phyloP scores from a whole-genome alignment of 2,113 vertebrate genomes.

The Paraplagusia blochii region DNA sequence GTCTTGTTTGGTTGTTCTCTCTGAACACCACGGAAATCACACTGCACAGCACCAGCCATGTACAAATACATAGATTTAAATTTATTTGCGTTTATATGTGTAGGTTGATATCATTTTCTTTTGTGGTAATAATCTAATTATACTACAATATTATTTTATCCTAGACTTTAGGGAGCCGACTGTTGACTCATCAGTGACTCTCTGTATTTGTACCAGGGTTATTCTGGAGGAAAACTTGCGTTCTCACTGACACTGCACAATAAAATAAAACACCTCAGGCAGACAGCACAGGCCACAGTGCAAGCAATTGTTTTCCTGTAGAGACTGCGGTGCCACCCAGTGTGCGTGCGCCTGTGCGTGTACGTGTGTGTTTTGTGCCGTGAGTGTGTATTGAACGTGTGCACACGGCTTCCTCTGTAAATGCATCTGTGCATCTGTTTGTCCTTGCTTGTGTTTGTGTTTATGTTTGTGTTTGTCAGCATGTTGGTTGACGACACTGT shows the following conservation, averaged over 20 bases:
- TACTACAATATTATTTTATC: background rate
- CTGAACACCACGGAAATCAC: too few species aligned
- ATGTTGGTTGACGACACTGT: constrained; percentile 72
- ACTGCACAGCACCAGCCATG: too few species aligned
- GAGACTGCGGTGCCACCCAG: background rate
- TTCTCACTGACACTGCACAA: constrained; percentile 29
- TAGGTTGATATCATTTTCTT: too few species aligned
- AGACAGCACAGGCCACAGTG: constrained; percentile 30
- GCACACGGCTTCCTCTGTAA: constrained; percentile 37
- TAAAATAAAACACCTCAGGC: constrained; percentile 36
- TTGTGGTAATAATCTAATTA: too few species aligned
- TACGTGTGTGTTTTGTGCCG: constrained; percentile 21
- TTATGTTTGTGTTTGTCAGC: constrained; percentile 69
- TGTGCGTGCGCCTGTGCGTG: constrained; percentile 3
- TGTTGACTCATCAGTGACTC: constrained; percentile 9
- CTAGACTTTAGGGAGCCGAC: background rate
- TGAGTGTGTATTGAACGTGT: constrained; percentile 34
- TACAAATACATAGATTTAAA: too few species aligned
- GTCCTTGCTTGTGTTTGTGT: constrained; percentile 64
- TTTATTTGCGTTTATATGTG: too few species aligned
- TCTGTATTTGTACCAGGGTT: constrained; percentile 16
- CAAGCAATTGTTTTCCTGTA: constrained; percentile 38
- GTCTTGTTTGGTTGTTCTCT: too few species aligned
- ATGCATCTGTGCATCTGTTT: constrained; percentile 66
- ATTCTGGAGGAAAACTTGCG: constrained; percentile 1